These are phyloP conservation scores for Sitophilus oryzae DNA, from an alignment of 1,140 invertebrate genomes.

Conservation along the genomic window DNA sequence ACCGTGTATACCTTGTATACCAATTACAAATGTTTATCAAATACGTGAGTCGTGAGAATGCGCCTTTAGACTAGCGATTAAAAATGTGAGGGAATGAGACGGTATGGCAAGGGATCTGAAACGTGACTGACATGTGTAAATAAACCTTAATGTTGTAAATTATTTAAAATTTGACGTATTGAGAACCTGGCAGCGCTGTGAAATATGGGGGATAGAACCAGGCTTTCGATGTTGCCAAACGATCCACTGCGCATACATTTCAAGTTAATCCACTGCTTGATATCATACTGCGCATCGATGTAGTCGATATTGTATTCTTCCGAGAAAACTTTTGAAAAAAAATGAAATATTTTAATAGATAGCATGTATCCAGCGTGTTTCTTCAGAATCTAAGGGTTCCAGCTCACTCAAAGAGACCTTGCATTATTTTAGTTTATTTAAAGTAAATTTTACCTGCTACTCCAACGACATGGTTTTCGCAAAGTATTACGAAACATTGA, in stretches of 20 bases:
- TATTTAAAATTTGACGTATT: neutral
- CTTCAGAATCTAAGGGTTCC: no score
- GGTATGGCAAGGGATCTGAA: no score
- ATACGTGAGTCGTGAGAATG: no score
- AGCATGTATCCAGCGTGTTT: no score
- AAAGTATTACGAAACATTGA: slow-evolving; percentile 40
- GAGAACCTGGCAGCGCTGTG: slow-evolving; percentile 20
- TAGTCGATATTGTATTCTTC: slow-evolving; percentile 32
- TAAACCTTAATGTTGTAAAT: neutral
- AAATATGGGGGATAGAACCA: slow-evolving; percentile 35
- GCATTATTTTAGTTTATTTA: neutral
- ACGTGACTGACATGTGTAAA: no score
- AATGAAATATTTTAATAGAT: no score
- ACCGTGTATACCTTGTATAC: no score
- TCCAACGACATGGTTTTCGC: slow-evolving; percentile 48
- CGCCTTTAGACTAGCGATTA: no score
- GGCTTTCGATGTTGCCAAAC: slow-evolving; percentile 30
- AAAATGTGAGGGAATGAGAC: no score
- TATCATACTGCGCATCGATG: slow-evolving; percentile 30
- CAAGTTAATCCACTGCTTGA: slow-evolving; percentile 21
- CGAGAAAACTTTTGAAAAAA: slow-evolving; percentile 21
- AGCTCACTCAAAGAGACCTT: no score
- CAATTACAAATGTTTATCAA: no score
- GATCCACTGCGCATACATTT: slow-evolving; percentile 20
- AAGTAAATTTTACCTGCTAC: slow-evolving; percentile 42